Base-by-base conservation (phyloP, 2,113 vertebrate genomes). In the Benitochromis conjunctus region DNA sequence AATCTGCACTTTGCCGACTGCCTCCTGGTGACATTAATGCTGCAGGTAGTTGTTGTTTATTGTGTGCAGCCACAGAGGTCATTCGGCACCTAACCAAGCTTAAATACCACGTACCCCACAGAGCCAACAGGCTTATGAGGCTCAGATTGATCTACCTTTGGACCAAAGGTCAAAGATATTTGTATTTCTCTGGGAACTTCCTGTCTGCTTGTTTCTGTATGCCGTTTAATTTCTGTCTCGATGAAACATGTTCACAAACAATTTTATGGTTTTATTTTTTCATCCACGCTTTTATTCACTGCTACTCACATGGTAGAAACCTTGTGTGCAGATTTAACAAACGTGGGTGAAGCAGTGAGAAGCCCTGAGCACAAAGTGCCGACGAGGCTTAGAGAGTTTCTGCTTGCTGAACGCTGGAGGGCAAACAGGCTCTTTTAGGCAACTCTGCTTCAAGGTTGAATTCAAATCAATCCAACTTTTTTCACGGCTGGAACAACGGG, bases 21-120 rank as follows among this genome's bases (percentile, higher is more conserved):
- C 41, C 21, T 87, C 78, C 41, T 31, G 55, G 62, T 88, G 86
- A 81, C 43, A 74, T 80, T 57, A 81, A 74, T 34, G 43, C 86
- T 85, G 77, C 82, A 83, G 84, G 80, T 79, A 80, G 38, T 76
- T 53, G 58, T 80, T 93, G 76, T 93, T 92, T 92, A 91, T 81
- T 86, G 92, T 83, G 79, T 31, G 78, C 24, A 84, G 74, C 79
- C 84, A 66, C 71, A 64, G 54, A 91, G 90, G 85, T 90, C 19
- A 3, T 83, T 85, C 18, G 36, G 76, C 31, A 69, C 24, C 86
- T 57, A 82, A 71, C 86, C 79, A 21, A 79, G 78, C 89, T 83
- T 90, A 85, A 94, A 90, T 81, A 83, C 58, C 51, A 53, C 6
- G 4, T 24, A 21, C 24, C 16, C 51, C 55, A 85, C 24, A 48